phyloP scores from a whole-genome alignment of 2,797 vertebrate species.

The Phalloptychus januarius region DNA sequence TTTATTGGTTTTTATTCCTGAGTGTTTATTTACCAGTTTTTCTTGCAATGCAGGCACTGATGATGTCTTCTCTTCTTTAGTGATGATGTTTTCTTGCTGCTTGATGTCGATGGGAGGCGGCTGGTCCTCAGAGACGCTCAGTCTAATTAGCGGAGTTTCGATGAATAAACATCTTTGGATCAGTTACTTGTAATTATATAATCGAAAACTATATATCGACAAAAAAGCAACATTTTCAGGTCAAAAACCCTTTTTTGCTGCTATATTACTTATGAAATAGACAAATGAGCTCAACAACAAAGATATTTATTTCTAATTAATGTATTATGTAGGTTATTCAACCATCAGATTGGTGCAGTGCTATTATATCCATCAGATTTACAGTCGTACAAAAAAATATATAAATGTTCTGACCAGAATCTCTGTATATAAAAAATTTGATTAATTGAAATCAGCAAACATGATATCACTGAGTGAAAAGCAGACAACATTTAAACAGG shows the following conservation, averaged over 20 bases:
- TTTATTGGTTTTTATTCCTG: not conserved
- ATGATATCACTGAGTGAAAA: not conserved
- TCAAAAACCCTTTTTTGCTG: too few relatives aligned
- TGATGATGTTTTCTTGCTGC: conserved; percentile 44
- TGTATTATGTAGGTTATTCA: too few relatives aligned
- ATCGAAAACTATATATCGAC: not conserved
- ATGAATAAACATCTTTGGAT: conserved; percentile 54
- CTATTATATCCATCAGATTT: not conserved
- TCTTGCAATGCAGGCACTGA: conserved; percentile 38
- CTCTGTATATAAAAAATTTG: too few relatives aligned
- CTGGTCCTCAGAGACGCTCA: conserved; percentile 68
- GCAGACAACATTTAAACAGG: not conserved
- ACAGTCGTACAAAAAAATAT: not conserved
- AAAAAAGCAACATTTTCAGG: not conserved
- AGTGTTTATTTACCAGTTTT: conserved; percentile 29
- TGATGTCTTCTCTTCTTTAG: conserved; percentile 25
- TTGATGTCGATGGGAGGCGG: conserved; percentile 76
- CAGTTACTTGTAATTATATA: not conserved
- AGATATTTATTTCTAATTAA: too few relatives aligned
- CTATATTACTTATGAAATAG: not conserved
- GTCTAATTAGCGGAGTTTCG: conserved; percentile 67
- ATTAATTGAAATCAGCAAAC: not conserved
- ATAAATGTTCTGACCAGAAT: not conserved
- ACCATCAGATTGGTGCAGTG: too few relatives aligned
- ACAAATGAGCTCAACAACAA: not conserved